Base-by-base conservation (phyloP, 2,797 vertebrate species). In the Xerus rutilus region DNA sequence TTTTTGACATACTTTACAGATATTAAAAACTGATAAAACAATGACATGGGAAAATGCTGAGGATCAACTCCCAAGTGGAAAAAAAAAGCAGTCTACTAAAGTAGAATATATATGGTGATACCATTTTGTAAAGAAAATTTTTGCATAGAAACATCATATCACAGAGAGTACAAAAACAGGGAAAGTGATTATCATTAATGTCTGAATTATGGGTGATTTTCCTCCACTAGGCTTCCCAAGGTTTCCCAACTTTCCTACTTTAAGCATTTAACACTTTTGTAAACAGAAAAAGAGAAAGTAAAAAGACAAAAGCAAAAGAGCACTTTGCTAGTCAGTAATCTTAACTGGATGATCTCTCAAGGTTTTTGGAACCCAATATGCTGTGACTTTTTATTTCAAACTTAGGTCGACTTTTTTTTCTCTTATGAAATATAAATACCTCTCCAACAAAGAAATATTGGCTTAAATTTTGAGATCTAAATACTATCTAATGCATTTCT, bases 381-480 rank as follows among this genome's bases (percentile, higher is more conserved):
- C 54, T 81, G 17, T 49, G 5, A 73, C 87, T 95, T 93, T 94
- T 76, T 62, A 93, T 86, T 94, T 91, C 85, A 95, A 94, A 92
- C 47, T 67, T 52, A 23, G 35, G 35, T 74, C 87, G 32, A 47
- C 49, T 57, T 43, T 59, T 65, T 90, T 93, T 87, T 64, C 3
- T 20, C n/a, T 73, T 73, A 73, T 59, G 69, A 89, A 87, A 93
- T 83, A 73, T 47, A 94, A 91, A 94, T 49, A 73, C 45, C 15
- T 73, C 32, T 10, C 20, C 20, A 77, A 43, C 62, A 76, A 84
- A 95, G 52, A 92, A 82, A 76, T 28, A 21, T 17, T 74, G 20
- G 4, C 62, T 96, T 89, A 67, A 84, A 78, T 96, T 54, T 72
- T 54, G 28, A 89, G 8, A 13, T 85, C 92, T 84, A 35, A 18